Conservation (phyloP, 1,140 invertebrate species). For the Capitella teleta region DNA sequence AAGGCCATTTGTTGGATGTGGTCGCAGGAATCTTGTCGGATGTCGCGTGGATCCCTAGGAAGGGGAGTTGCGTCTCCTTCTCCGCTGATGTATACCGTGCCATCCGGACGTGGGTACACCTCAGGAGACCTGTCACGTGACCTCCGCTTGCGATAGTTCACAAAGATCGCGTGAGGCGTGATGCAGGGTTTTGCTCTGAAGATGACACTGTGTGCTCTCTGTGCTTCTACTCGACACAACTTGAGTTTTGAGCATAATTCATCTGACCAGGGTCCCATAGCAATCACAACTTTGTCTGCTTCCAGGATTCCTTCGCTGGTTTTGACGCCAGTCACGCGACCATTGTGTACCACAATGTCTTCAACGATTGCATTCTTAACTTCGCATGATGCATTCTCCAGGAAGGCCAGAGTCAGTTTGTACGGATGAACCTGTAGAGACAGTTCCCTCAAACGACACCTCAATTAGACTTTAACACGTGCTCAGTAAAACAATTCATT, state of each 20-base stretch:
- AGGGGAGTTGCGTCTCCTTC: neutral
- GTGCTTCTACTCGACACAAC: neutral
- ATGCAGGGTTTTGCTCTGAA: neutral
- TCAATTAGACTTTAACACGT: too few species aligned
- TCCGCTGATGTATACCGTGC: neutral
- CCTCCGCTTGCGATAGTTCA: neutral
- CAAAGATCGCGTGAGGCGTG: neutral
- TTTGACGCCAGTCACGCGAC: neutral
- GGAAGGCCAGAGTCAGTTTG: neutral
- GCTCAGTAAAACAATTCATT: too few species aligned
- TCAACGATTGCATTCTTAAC: neutral
- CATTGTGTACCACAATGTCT: neutral
- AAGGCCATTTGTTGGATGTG: neutral
- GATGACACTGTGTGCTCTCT: neutral
- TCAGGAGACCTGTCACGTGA: neutral
- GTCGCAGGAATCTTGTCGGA: neutral
- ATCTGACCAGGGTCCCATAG: slow-evolving; percentile 1
- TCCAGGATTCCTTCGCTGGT: neutral
- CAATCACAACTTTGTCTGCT: neutral
- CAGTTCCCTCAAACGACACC: neutral
- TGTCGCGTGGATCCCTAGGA: neutral
- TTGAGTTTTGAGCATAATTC: neutral
- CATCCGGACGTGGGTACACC: neutral
- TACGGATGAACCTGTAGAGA: slow-evolving; percentile 1
- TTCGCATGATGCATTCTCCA: neutral